Conservation (phyloP, 2,113 vertebrate genomes). For the Periophthalmodon schlosseri region DNA sequence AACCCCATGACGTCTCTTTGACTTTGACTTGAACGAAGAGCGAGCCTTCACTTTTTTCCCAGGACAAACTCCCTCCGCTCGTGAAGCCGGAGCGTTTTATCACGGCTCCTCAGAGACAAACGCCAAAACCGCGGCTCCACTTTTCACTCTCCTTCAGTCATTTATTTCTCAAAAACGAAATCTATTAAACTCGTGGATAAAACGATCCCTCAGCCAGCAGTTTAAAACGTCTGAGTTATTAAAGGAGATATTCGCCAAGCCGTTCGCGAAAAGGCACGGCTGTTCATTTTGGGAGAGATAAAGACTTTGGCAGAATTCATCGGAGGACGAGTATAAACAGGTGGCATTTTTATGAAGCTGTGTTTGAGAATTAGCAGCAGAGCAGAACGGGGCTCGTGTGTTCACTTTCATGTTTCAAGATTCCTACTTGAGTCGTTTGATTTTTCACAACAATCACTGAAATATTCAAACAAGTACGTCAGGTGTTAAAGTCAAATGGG, state of each 20-base stretch:
- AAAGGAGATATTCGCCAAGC: neutral
- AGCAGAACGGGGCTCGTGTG: neutral
- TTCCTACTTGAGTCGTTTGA: neutral
- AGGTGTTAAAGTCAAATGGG: neutral
- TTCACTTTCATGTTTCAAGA: slow-evolving; percentile 1
- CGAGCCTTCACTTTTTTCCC: neutral
- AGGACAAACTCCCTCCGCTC: neutral
- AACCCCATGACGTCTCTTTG: neutral
- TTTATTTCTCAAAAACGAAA: neutral
- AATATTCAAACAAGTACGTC: neutral
- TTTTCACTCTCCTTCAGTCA: neutral
- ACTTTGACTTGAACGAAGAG: neutral
- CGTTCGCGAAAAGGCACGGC: neutral
- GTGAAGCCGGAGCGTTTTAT: neutral
- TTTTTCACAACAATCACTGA: neutral
- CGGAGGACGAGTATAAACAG: neutral
- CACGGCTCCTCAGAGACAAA: neutral
- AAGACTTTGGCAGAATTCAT: neutral
- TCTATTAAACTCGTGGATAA: neutral
- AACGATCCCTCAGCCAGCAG: neutral
- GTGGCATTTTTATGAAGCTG: slow-evolving; percentile 7
- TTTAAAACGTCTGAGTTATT: slow-evolving; percentile 6
- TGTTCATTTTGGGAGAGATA: neutral
- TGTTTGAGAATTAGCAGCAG: neutral
- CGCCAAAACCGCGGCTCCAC: neutral